Base-by-base conservation (phyloP, 37 sponge, comb jelly and placozoan genomes). In the Beroe ovata region DNA sequence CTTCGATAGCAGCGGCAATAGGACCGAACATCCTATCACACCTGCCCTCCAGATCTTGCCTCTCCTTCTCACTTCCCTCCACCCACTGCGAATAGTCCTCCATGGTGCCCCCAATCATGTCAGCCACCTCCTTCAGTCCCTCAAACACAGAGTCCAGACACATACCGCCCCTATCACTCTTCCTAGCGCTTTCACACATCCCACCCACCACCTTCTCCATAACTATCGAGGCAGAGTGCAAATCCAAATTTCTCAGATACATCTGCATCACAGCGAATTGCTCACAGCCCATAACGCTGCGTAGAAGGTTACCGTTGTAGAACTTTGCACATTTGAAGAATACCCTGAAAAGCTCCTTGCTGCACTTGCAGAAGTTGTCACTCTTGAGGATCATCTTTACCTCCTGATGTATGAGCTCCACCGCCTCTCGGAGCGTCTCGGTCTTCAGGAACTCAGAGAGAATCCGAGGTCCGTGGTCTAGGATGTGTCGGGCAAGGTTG, bases 391-490 rank as follows among this genome's bases (percentile, higher is more conserved):
- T 25, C 4, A 25, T 3, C 21, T 28, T 28, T 14, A 62, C 19
- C 20, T 62, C 63, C 21, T 23, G 8, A 23, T 62, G 23, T 14
- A 62, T 25, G 21, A 25, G 4, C 63, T 62, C 63, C 63, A 62
- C 28, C 19, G 28, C 63, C 4, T 62, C 63, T 16, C 20, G 8
- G 21, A 62, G 8, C 4, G 63, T 20, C 23, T 21, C 63, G 4
- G 63, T 25, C 23, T 62, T 4, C 23, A 62, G 23, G 63, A 62
- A 21, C 3, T 62, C 63, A 4, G 4, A 28, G 63, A 28, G 4
- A 3, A 62, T 62, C 29, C 63, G 63, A n/a, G 63, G 28, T 20
- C 63, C 63, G 63, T 62, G 21, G 23, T 62, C 63, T 23, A 62
- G 63, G 19, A 62, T n/a, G 63, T 62, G 29, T 6, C 21, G 63